Base-by-base conservation (phyloP, 2,888 invertebrate species). In the Autographa gamma region DNA sequence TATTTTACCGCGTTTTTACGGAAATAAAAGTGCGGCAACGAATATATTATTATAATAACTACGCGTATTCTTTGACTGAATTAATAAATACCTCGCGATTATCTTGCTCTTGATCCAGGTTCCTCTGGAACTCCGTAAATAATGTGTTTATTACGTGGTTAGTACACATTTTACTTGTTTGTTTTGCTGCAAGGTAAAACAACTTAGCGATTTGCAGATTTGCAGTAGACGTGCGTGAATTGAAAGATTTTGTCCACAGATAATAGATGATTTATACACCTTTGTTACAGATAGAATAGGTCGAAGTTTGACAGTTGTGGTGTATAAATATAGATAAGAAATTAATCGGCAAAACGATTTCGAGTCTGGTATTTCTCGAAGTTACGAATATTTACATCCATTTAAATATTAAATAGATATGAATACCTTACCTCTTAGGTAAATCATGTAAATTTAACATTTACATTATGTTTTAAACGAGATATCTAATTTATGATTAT, bases 61-160 rank as follows among this genome's bases (percentile, higher is more conserved):
- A 25, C 2, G 25, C 3, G 3, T 25, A 3, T 2, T 64, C 31
- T 48, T 16, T 38, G 2, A 16, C 7, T 48, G 18, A 34, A 43
- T 31, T 13, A 9, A 31, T 63, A 79, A 7, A 84, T 92, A 98
- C 98, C 96, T 98, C 98, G 76, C 98, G 96, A 56, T 97, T 89
- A 88, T 97, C 97, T 90, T 98, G 98, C 86, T 98, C 98, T 16
- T 96, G 94, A 83, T 97, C 97, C 43, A 98, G 94, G 89, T 97
- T 96, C 74, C 97, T 97, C 88, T 98, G 98, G 89, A 98, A 98
- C 32, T 97, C 96, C 65, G 96, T 96, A 89, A 98, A 83, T 61
- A 98, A 84, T 97, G 96, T 72, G 96, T 93, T 96, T 93, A 84
- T 76, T 13, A 71, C 32, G 41, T 77, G 71, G 67, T 83, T 84